Conservation (phyloP, 2,113 vertebrate genomes). For the Cephalopterus ornatus region DNA sequence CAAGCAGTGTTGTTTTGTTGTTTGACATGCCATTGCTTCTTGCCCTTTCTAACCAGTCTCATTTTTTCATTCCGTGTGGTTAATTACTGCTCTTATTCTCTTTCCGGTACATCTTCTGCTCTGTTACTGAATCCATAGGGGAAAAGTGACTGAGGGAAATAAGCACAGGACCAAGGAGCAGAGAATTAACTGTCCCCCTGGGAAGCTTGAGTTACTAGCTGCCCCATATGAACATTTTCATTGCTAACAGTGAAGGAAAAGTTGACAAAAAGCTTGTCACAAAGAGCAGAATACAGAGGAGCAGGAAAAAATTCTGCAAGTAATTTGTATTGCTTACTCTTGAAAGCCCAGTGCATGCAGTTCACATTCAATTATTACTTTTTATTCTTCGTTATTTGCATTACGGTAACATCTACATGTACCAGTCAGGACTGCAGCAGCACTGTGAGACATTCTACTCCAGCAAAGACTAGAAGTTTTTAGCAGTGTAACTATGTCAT, state of each 20-base stretch:
- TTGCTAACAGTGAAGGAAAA: conserved; percentile 66
- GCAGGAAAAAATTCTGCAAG: conserved; percentile 10
- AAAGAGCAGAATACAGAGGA: conserved; percentile 72
- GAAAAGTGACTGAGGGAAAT: conserved; percentile 67
- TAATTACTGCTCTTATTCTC: conserved; percentile 41
- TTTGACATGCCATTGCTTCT: conserved; percentile 75
- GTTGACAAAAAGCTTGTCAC: conserved; percentile 81
- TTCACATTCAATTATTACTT: conserved; percentile 29
- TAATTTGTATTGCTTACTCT: conserved; percentile 2
- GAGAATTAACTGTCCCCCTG: conserved; percentile 75
- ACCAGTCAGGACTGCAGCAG: background rate
- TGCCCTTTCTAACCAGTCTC: conserved; percentile 59
- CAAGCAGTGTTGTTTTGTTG: conserved; percentile 66
- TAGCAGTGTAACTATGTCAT: background rate
- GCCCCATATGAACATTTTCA: conserved; percentile 41
- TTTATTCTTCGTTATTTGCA: conserved; percentile 26
- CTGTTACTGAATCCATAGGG: conserved; percentile 54
- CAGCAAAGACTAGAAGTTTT: background rate
- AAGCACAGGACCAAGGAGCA: conserved; percentile 72
- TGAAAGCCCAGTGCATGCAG: background rate
- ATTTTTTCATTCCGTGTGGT: conserved; percentile 69
- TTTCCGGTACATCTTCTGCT: conserved; percentile 6
- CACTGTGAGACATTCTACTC: background rate
- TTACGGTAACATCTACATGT: background rate
- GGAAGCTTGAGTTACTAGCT: conserved; percentile 83